Conservation (phyloP, 2,113 vertebrate species). For the Pao palembangensis region DNA sequence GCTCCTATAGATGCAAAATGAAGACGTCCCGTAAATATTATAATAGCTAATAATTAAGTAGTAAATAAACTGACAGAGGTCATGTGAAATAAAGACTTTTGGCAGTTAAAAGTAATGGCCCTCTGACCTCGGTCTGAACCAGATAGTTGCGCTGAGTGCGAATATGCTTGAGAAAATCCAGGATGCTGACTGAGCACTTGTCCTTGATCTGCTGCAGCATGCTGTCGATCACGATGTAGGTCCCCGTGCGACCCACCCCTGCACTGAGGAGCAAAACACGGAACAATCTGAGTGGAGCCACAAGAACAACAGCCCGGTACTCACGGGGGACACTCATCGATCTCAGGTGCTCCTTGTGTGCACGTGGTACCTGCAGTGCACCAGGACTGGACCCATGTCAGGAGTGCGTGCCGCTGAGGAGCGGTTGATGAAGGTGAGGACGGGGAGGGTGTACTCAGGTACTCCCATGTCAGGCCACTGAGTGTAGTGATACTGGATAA, state of each 20-base stretch:
- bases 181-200: slow-evolving; percentile 97
- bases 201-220: slow-evolving; percentile 99
- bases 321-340: slow-evolving; percentile 12
- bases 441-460: slow-evolving; percentile 92
- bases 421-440: slow-evolving; percentile 94
- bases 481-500: slow-evolving; percentile 97
- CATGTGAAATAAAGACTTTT: too few relatives aligned
- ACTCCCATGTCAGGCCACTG: slow-evolving; percentile 99
- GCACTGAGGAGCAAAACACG: slow-evolving; percentile 75
- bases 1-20: slow-evolving; percentile 74
- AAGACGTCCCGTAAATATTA: not conserved
- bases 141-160: slow-evolving; percentile 99
- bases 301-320: slow-evolving; percentile 17
- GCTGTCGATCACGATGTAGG: slow-evolving; percentile 98
- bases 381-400: slow-evolving; percentile 90
- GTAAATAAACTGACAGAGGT: too few relatives aligned
- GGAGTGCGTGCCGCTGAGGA: slow-evolving; percentile 82
- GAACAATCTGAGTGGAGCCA: slow-evolving; percentile 27
- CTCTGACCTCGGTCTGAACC: slow-evolving; percentile 96
- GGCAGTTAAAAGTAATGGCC: too few relatives aligned
- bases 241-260: slow-evolving; percentile 96
- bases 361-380: slow-evolving; percentile 91
- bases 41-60: too few relatives aligned
- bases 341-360: not conserved
- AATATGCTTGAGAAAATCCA: slow-evolving; percentile 99